A percentile compares a stretch with the other conserved stretches of the same genome.
These are phyloP conservation scores for Salpingus planirostris DNA, from an alignment of 2,888 invertebrate genomes.

Conservation along the genomic window DNA sequence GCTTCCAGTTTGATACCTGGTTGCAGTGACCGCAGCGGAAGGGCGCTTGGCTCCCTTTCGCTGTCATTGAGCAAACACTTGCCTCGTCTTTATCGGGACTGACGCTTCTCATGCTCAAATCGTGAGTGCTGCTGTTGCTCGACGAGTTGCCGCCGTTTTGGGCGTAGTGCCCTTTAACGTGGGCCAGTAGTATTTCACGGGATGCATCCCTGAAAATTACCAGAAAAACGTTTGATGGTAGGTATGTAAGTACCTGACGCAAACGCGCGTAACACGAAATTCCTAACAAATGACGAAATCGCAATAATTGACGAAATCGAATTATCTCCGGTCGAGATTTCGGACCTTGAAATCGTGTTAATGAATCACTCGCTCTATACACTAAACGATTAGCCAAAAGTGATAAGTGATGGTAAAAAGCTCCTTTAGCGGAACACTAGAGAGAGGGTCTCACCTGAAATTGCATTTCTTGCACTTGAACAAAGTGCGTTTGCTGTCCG, in stretches of 20 bases:
- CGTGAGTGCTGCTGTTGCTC: constrained; percentile 12
- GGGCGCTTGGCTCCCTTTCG: constrained; percentile 45
- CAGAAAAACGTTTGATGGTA: no score
- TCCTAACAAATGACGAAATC: no score
- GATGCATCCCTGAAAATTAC: constrained; percentile 52
- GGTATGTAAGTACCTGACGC: no score
- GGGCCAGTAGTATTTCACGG: constrained; percentile 54
- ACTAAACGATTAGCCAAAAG: no score
- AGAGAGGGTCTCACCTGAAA: constrained; percentile 67
- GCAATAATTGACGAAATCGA: no score
- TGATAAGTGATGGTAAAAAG: no score
- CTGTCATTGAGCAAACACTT: constrained; percentile 41
- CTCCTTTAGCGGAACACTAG: background rate
- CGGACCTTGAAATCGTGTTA: no score
- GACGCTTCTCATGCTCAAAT: constrained; percentile 30
- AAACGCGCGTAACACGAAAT: no score
- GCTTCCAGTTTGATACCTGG: constrained; percentile 77
- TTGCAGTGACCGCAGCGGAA: constrained; percentile 71
- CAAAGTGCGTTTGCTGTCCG: constrained; percentile 60
- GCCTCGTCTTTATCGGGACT: constrained; percentile 44
- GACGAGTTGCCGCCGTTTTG: constrained; percentile 27
- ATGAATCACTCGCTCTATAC: no score
- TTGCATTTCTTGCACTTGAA: constrained; percentile 90
- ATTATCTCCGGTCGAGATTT: no score
- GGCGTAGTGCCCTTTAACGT: constrained; percentile 57